These are phyloP conservation scores for Monomorium pharaonis DNA, from an alignment of 1,140 invertebrate species.

Conservation along the genomic window DNA sequence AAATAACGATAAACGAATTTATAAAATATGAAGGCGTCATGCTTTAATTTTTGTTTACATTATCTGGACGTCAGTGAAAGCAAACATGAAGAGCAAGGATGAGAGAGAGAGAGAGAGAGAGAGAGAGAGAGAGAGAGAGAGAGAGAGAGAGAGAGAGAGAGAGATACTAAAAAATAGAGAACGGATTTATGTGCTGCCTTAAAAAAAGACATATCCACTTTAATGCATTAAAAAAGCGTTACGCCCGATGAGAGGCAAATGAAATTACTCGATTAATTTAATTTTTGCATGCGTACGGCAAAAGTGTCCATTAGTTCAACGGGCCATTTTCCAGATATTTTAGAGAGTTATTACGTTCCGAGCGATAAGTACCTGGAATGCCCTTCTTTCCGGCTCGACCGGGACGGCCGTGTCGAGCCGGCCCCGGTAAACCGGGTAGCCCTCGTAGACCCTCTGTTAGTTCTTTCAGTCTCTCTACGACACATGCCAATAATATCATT, in stretches of 20 bases:
- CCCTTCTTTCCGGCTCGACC: constrained; percentile 83
- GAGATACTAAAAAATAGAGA: background rate
- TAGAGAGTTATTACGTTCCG: background rate
- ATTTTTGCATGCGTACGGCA: constrained; percentile 3
- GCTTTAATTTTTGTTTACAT: background rate
- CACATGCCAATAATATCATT: constrained; percentile 77
- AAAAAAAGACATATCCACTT: background rate
- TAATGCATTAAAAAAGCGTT: constrained; percentile 31
- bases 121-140: too few relatives aligned
- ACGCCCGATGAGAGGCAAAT: background rate
- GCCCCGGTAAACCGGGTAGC: constrained; percentile 84
- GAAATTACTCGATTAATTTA: constrained; percentile 24
- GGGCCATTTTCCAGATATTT: background rate
- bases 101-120: too few relatives aligned
- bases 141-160: too few relatives aligned
- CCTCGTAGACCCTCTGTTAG: constrained; percentile 86
- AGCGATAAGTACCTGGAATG: constrained; percentile 83
- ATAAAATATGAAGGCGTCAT: background rate
- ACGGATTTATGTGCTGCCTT: background rate
- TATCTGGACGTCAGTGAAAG: background rate
- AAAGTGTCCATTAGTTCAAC: constrained; percentile 22
- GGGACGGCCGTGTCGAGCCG: constrained; percentile 76
- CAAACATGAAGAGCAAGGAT: too few relatives aligned
- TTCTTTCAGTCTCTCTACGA: constrained; percentile 85
- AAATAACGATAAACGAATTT: background rate